phyloP scores from a whole-genome alignment of 2,113 vertebrate genomes.

The Rutilus rutilus region DNA sequence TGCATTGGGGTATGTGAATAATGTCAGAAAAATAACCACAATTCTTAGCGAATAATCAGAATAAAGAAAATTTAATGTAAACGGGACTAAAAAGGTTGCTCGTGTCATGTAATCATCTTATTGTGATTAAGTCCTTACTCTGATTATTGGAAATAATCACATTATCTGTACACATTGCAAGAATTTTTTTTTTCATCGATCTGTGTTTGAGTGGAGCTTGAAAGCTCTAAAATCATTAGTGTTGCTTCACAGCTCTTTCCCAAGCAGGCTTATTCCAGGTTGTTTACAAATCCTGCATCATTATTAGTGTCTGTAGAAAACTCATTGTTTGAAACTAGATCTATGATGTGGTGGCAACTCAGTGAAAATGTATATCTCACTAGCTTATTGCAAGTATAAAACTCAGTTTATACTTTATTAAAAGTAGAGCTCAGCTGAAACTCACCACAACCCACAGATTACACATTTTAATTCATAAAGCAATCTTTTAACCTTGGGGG shows the following conservation, averaged over 20 bases:
- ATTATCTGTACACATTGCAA: neutral
- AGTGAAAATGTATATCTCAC: constrained; percentile 6
- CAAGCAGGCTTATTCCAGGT: neutral
- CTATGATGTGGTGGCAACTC: constrained; percentile 4
- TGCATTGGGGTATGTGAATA: neutral
- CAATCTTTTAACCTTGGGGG: constrained; percentile 68
- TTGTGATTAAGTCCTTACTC: neutral
- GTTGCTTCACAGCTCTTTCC: constrained; percentile 8
- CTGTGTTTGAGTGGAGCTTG: neutral
- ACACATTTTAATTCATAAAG: constrained; percentile 60
- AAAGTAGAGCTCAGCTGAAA: constrained; percentile 32
- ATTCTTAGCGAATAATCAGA: neutral
- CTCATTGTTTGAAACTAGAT: constrained; percentile 15
- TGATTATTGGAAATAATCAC: neutral
- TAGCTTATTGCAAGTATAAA: neutral
- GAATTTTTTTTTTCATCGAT: neutral
- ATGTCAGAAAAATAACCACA: neutral
- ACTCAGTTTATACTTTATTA: constrained; percentile 28
- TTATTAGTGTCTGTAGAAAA: constrained; percentile 12
- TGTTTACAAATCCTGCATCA: constrained; percentile 23
- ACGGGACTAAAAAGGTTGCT: neutral
- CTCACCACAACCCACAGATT: constrained; percentile 33
- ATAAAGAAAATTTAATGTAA: neutral
- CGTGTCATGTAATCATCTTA: neutral
- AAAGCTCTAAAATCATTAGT: constrained; percentile 10